These are phyloP conservation scores for Cephus runcator DNA, from an alignment of 2,888 invertebrate species.

Conservation along the genomic window DNA sequence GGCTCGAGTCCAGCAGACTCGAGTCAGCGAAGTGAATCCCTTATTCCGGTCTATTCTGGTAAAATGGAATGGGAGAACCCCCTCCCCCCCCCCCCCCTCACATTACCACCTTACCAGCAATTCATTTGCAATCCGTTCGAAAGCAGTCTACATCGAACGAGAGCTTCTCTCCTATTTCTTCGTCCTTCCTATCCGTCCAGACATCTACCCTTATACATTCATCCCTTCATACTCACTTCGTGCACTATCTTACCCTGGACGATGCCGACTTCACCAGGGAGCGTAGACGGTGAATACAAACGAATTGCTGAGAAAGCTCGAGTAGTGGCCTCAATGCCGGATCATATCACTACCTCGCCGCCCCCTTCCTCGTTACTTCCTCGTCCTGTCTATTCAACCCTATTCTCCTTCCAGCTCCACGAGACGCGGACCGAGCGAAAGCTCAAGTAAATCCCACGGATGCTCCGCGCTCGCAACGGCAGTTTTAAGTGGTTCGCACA, in stretches of 20 bases:
- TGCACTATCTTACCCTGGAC: neutral
- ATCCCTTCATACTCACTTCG: neutral
- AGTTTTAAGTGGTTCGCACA: slow-evolving; percentile 28
- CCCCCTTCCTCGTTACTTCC: neutral
- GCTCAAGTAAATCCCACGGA: neutral
- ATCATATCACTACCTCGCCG: neutral
- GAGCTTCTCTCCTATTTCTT: neutral
- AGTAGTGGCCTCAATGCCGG: slow-evolving; percentile 4
- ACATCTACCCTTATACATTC: slow-evolving; percentile 1
- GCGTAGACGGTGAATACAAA: slow-evolving; percentile 11
- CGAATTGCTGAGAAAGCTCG: slow-evolving; percentile 13
- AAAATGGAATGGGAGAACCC: too few relatives aligned
- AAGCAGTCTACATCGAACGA: neutral
- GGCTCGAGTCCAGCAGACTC: slow-evolving; percentile 22
- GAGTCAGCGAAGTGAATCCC: slow-evolving; percentile 30
- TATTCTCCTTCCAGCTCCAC: neutral
- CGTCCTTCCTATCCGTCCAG: slow-evolving; percentile 2
- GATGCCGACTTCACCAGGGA: neutral
- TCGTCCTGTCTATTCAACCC: neutral
- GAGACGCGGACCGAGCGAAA: neutral
- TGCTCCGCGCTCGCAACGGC: neutral
- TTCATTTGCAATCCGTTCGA: slow-evolving; percentile 27
- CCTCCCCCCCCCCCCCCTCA: neutral
- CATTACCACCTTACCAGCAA: slow-evolving; percentile 12
- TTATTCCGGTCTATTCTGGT: slow-evolving; percentile 5